Base-by-base conservation (phyloP, 2,797 vertebrate species). In the Clarias pachynema region DNA sequence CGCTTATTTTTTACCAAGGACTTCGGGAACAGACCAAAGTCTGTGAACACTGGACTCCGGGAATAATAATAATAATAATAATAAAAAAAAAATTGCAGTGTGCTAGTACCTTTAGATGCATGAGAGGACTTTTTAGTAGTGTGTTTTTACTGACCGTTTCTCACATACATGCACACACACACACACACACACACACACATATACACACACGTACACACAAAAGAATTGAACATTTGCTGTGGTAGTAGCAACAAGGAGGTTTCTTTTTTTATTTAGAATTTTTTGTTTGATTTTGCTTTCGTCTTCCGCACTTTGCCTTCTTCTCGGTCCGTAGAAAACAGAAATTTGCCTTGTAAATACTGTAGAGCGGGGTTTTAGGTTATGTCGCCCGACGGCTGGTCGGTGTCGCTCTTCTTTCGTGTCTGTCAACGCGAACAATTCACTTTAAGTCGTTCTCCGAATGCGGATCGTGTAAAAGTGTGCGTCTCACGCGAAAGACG, bases 221-320 rank as follows among this genome's bases (percentile, higher is more conserved):
- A 77, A 88, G 91, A 91, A 87, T 88, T 90, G 82, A 53, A 56
- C 93, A 94, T 96, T 95, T 97, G 97, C 96, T 93, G 96, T 96
- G 95, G 95, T 96, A 95, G 95, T 96, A 93, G 91, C 94, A 94
- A 92, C 92, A 92, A 92, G 92, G 94, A 94, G 89, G 94, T 93
- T 95, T 94, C 75, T 93, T 83, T 92, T 93, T 94, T 95, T 94
- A 90, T 93, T 95, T 94, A 93, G 0, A 53, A 14, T 94, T 96
- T 94, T 97, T 91, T 1, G 8, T 62, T 7, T 80, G 93, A 81
- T 92, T 93, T 94, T 95, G 94, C 91, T 93, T 95, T 94, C 93
- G 94, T 96, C 94, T 97, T 92, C 95, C 96, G 95, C 96, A 96
- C 95, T 97, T 97, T 96, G 96, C 96, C 96, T 97, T 96, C 95